Percentiles rank a stretch among this genome's conserved stretches.
phyloP scores from a whole-genome alignment of 1,140 invertebrate genomes.

The Calycopis cecrops region DNA sequence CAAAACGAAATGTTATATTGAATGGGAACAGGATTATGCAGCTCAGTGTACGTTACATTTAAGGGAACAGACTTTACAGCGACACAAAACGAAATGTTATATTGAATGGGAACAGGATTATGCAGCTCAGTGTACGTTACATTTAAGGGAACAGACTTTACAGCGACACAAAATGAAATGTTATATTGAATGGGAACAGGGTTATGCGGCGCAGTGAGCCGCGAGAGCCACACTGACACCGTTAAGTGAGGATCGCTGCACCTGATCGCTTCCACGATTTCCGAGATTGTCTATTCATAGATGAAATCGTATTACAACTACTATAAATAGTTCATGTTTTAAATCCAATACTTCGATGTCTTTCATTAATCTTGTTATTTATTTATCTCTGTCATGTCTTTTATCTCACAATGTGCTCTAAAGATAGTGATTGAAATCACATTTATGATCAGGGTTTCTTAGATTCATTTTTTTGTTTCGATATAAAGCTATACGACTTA shows the following conservation, averaged over 20 bases:
- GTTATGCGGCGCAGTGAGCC: slow-evolving; percentile 1
- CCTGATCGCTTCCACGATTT: neutral
- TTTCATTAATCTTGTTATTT: no score
- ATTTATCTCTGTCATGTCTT: no score
- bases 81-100: neutral
- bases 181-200: slow-evolving; percentile 6
- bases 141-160: neutral
- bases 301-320: no score
- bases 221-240: neutral
- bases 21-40: neutral
- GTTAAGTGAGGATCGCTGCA: slow-evolving; percentile 1
- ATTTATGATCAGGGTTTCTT: no score
- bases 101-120: neutral
- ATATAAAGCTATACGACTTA: no score
- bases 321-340: no score
- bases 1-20: neutral
- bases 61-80: neutral
- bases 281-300: no score
- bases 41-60: neutral
- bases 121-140: neutral
- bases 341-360: no score
- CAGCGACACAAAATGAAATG: neutral
- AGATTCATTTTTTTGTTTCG: no score
- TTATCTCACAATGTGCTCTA: no score
- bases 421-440: no score